These are phyloP conservation scores for Columba livia DNA, from an alignment of 2,113 vertebrate genomes.

Conservation along the genomic window DNA sequence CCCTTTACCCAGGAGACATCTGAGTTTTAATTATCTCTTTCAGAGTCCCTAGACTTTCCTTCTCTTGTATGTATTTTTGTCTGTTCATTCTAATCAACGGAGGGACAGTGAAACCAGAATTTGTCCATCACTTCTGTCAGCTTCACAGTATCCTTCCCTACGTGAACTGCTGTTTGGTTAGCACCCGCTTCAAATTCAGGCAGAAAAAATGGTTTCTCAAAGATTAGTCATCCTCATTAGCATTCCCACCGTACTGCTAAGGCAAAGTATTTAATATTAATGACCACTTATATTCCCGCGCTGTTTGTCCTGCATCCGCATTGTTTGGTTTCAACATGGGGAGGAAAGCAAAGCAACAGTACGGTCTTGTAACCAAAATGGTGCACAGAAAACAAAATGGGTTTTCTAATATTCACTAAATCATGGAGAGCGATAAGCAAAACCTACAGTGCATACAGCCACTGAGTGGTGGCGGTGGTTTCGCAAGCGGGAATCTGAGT, in stretches of 20 bases:
- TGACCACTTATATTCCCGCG: background rate
- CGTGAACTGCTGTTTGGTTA: background rate
- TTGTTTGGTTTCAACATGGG: background rate
- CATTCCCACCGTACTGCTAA: slow-evolving; percentile 4
- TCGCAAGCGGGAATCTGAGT: slow-evolving; percentile 9
- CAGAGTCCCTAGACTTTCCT: background rate
- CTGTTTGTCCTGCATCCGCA: background rate
- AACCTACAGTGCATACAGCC: background rate
- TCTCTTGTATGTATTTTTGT: background rate
- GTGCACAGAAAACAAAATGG: background rate
- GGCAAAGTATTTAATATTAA: slow-evolving; percentile 35
- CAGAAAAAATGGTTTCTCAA: slow-evolving; percentile 4
- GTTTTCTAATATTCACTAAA: background rate
- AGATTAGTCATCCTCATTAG: slow-evolving; percentile 20
- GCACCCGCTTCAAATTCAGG: background rate
- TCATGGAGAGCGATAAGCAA: background rate
- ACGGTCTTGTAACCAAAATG: background rate
- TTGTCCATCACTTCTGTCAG: background rate
- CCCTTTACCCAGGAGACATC: background rate
- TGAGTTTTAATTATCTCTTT: slow-evolving; percentile 5
- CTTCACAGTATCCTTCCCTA: background rate
- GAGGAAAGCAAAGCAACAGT: background rate
- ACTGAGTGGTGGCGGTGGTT: background rate
- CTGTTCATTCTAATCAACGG: background rate
- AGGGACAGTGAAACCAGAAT: background rate